Conservation (phyloP, 2,888 invertebrate species). For the Unio delphinus region DNA sequence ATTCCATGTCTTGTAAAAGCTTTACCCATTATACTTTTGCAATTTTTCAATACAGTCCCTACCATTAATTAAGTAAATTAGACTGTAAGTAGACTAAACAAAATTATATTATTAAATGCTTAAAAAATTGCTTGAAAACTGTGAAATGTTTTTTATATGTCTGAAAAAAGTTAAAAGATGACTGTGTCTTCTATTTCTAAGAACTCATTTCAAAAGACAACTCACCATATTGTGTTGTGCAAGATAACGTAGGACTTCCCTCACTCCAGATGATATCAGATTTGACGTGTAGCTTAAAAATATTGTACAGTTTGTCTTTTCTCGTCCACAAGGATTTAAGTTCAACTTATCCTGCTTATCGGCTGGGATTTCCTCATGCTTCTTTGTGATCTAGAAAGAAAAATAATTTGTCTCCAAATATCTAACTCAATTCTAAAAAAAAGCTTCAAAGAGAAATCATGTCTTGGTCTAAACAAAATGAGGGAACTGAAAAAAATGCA, state of each 20-base stretch:
- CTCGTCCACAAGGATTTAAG: conserved; percentile 77
- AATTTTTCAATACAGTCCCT: too few relatives aligned
- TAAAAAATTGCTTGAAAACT: too few relatives aligned
- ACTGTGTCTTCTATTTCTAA: background rate
- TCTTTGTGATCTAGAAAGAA: conserved; percentile 77
- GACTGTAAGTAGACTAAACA: too few relatives aligned
- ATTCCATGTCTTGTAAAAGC: too few relatives aligned
- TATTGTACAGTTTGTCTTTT: conserved; percentile 83
- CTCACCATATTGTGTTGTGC: conserved; percentile 85
- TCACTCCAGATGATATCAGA: conserved; percentile 93
- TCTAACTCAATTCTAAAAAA: background rate
- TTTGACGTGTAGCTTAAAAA: conserved; percentile 98
- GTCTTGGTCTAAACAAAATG: background rate
- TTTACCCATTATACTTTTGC: too few relatives aligned
- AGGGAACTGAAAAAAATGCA: background rate
- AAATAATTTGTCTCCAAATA: background rate
- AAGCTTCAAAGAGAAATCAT: background rate
- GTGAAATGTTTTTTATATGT: background rate
- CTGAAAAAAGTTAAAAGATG: background rate
- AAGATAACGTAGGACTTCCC: conserved; percentile 91
- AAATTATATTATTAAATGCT: too few relatives aligned
- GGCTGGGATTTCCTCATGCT: conserved; percentile 79
- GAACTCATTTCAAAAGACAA: background rate
- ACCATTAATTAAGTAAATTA: too few relatives aligned
- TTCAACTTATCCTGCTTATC: conserved; percentile 80